Percentiles rank a stretch among this genome's conserved stretches.
Conservation (phyloP, 2,888 invertebrate genomes). For the Acanthoscelides obtectus region DNA sequence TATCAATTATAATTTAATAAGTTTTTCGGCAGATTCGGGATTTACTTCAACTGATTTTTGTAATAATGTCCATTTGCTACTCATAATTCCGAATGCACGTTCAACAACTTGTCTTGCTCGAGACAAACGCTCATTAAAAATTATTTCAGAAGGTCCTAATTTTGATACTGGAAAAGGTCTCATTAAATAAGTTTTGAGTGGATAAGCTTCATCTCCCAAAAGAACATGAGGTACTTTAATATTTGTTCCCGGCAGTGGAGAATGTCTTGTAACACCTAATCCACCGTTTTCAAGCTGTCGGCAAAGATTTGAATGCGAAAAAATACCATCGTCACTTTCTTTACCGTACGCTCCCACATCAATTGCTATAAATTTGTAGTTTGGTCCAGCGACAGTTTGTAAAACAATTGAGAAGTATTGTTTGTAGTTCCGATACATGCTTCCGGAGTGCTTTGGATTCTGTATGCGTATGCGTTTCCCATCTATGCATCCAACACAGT, state of each 20-base stretch:
- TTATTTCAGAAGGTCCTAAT: conserved; percentile 7
- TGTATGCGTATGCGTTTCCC: conserved; percentile 12
- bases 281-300: conserved; percentile 10
- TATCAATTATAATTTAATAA: too few species aligned
- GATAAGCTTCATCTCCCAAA: conserved; percentile 22
- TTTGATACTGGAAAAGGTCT: conserved; percentile 12
- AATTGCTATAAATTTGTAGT: conserved; percentile 18
- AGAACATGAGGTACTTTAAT: conserved; percentile 20
- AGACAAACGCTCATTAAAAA: conserved; percentile 16
- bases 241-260: conserved; percentile 18
- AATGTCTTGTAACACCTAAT: conserved; percentile 7
- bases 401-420: conserved; percentile 19
- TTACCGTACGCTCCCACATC: conserved; percentile 19
- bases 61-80: conserved; percentile 14
- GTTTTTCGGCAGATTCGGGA: conserved; percentile 10
- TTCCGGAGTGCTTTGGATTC: conserved; percentile 13
- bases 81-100: conserved; percentile 15
- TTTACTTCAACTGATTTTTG: conserved; percentile 15
- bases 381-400: conserved; percentile 17
- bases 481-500: conserved; percentile 13
- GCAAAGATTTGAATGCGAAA: conserved; percentile 14
- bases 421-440: conserved; percentile 16
- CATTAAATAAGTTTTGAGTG: conserved; percentile 22
- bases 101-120: conserved; percentile 14
- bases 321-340: conserved; percentile 20